These are phyloP conservation scores for Drosophila kohkoa DNA, from an alignment of 1,140 invertebrate genomes.

Conservation along the genomic window DNA sequence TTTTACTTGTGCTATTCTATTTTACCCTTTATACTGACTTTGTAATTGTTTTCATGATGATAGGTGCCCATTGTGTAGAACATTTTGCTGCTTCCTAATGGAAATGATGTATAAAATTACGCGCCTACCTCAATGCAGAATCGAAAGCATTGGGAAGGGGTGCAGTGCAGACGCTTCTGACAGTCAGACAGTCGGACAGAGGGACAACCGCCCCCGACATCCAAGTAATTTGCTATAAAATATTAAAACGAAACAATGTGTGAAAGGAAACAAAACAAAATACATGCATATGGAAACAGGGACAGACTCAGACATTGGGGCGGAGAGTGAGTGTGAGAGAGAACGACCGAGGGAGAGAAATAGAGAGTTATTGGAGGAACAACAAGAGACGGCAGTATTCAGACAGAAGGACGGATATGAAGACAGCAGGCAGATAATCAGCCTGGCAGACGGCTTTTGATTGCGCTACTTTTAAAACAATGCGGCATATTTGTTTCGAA, in stretches of 20 bases:
- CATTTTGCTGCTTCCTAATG: slow-evolving; percentile 69
- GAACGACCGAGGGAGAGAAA: slow-evolving; percentile 11
- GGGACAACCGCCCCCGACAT: slow-evolving; percentile 3
- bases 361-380: slow-evolving; percentile 3
- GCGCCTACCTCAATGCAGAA: slow-evolving; percentile 52
- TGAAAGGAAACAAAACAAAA: slow-evolving; percentile 66
- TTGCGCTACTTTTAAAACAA: slow-evolving; percentile 42
- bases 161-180: slow-evolving; percentile 6
- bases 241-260: slow-evolving; percentile 72
- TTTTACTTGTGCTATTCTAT: neutral
- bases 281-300: slow-evolving; percentile 26
- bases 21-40: neutral
- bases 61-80: slow-evolving; percentile 50
- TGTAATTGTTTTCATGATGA: slow-evolving; percentile 56
- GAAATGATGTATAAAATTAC: slow-evolving; percentile 69
- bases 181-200: neutral
- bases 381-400: neutral
- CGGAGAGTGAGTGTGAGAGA: slow-evolving; percentile 1
- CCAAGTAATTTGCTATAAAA: slow-evolving; percentile 64
- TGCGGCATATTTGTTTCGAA: slow-evolving; percentile 6
- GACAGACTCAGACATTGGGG: slow-evolving; percentile 38
- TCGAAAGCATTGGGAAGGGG: slow-evolving; percentile 5
- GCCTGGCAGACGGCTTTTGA: slow-evolving; percentile 45
- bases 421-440: slow-evolving; percentile 52
- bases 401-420: slow-evolving; percentile 1